Evolutionary conservation across 2,113 vertebrate genomes (phyloP).

Genomic region (Dasyurus viverrinus): DNA sequence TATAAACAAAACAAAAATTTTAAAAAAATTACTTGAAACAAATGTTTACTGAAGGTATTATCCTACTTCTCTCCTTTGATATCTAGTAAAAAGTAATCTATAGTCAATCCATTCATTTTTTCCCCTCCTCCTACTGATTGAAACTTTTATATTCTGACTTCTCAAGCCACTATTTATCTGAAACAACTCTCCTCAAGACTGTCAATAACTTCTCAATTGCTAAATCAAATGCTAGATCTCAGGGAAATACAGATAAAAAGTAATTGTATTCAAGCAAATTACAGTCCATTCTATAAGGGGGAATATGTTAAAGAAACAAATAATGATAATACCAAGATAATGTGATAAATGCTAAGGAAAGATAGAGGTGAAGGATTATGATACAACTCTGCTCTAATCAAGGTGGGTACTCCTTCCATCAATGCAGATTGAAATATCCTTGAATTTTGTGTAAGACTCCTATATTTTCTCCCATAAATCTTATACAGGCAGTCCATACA

Average conservation of each 20-base stretch:
- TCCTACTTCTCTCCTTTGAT: background rate
- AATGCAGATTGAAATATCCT: background rate
- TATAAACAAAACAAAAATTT: background rate
- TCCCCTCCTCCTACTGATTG: background rate
- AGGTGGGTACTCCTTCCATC: background rate
- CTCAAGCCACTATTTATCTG: background rate
- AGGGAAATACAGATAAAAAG: background rate
- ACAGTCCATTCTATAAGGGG: background rate
- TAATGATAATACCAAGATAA: background rate
- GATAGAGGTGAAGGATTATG: background rate
- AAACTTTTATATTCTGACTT: background rate
- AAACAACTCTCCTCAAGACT: background rate
- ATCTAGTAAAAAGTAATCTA: background rate
- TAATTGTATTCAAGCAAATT: background rate
- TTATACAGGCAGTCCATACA: background rate
- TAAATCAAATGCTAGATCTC: background rate
- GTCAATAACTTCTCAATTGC: background rate
- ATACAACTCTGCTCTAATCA: background rate
- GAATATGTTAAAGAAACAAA: background rate
- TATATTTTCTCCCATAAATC: background rate
- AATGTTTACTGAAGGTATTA: background rate
- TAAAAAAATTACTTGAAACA: background rate
- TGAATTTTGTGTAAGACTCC: background rate
- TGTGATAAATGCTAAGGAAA: background rate
- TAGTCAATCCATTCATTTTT: background rate